These are phyloP conservation scores for Crocidura indochinensis DNA, from an alignment of 2,797 vertebrate species.

Conservation along the genomic window DNA sequence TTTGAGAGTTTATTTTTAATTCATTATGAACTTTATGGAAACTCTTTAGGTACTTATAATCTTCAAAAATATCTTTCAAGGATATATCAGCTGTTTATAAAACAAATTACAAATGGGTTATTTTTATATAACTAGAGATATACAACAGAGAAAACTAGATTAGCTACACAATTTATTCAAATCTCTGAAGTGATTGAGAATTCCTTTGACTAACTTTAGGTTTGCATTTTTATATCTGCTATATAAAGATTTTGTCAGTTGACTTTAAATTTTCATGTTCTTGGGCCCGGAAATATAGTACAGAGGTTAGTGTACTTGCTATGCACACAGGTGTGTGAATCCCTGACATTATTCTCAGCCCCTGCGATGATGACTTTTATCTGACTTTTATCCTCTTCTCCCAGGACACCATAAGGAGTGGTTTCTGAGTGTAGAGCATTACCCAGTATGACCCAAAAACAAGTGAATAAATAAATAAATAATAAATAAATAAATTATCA, in stretches of 20 bases:
- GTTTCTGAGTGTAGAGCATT: too few relatives aligned
- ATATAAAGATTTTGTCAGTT: too few relatives aligned
- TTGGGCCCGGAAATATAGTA: too few relatives aligned
- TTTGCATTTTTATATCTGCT: conserved; percentile 54
- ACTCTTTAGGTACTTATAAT: conserved; percentile 67
- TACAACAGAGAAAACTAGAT: conserved; percentile 65
- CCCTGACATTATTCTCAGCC: too few relatives aligned
- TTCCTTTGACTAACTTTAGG: conserved; percentile 73
- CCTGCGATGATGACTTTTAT: too few relatives aligned
- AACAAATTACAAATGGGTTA: conserved; percentile 82
- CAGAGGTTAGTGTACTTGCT: too few relatives aligned
- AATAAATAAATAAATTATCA: not conserved
- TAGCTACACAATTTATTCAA: conserved; percentile 56
- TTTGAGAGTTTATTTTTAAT: conserved; percentile 69
- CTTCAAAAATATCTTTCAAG: conserved; percentile 73
- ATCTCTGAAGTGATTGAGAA: conserved; percentile 73
- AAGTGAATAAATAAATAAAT: too few relatives aligned
- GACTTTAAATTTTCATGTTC: too few relatives aligned
- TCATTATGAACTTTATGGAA: conserved; percentile 76
- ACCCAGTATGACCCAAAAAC: too few relatives aligned
- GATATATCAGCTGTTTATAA: conserved; percentile 83
- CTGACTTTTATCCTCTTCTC: too few relatives aligned
- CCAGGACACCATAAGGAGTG: too few relatives aligned
- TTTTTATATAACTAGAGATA: conserved; percentile 79
- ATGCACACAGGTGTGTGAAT: too few relatives aligned